Evolutionary conservation across 1,140 invertebrate species (phyloP), one percentile per base, ranked within the genome.

Genomic region (Solenopsis fugax): DNA sequence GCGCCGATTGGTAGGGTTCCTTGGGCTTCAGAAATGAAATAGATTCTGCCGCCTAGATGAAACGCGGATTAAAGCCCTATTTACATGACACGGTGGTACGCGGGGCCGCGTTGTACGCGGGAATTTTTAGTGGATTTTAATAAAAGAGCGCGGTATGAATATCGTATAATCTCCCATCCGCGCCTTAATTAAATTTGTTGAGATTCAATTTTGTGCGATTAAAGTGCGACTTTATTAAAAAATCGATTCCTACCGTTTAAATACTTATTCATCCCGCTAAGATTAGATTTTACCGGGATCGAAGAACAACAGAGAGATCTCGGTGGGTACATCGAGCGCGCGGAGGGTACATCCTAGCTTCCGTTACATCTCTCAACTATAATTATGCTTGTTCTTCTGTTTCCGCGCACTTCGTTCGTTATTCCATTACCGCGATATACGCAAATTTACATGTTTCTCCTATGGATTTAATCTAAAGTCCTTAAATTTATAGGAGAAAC

Each of bases 41-140:
- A 67, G 65, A 75, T 75, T 85, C 65, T 21, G 24, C 80, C 29
- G 73, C 45, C 52, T 86, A 60, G 76, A 89, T 89, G 71, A 89
- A 82, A 75, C 75, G 75, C 34, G 87, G 71, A 71, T 82, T 87
- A 71, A 82, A 72, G 75, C 48, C 85, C 60, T 48, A 84, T 84
- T 84, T 84, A 84, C 80, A 84, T 84, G 80, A 81, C 64, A 56
- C 41, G 80, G 69, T 29, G 37, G 78, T 73, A 41, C 37, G 69
- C 48, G 34, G 52, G 72, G 65, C 65, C 75, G 34, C 41, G 64
- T 89, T 73, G 78, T 56, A 84, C 21, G 52, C 54, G 58, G 48
- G 87, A 89, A 89, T 86, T 89, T 86, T 86, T 89, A 84, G 54
- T 84, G 69, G 80, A 84, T 75, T 75, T 84, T 84, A 81, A 89